A percentile compares a stretch with the other conserved stretches of the same genome.
Evolutionary conservation across 2,888 invertebrate genomes (phyloP).

Genomic region (Germaria angustata): DNA sequence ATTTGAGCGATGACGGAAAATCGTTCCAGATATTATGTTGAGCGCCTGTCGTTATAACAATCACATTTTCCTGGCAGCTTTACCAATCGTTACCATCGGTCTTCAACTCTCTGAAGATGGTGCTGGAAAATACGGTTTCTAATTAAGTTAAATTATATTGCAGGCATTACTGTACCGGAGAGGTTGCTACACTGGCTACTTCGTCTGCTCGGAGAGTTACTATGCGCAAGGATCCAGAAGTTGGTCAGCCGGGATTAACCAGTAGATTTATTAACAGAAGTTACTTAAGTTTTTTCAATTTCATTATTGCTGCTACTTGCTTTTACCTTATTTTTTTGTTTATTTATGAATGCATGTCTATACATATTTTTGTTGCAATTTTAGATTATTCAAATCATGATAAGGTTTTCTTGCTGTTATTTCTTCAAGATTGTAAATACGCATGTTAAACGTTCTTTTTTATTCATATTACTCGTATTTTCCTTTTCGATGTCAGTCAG

Average conservation of each 20-base stretch:
- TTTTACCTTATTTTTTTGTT: neutral
- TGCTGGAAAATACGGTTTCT: too few species aligned
- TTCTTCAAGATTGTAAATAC: constrained; percentile 70
- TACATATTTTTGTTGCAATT: constrained; percentile 33
- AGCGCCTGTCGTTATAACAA: too few species aligned
- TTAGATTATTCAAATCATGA: constrained; percentile 75
- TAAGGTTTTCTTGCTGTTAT: constrained; percentile 69
- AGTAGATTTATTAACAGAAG: neutral
- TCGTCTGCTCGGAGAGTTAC: too few species aligned
- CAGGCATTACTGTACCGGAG: too few species aligned
- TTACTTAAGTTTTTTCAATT: neutral
- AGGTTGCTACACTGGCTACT: too few species aligned
- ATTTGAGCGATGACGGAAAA: too few species aligned
- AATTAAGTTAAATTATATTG: too few species aligned
- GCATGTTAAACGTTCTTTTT: constrained; percentile 71
- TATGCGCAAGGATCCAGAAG: too few species aligned
- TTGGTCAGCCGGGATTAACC: neutral
- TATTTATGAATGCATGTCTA: constrained; percentile 12
- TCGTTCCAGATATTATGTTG: too few species aligned
- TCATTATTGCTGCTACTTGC: neutral
- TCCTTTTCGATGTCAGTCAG: neutral
- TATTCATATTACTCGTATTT: neutral
- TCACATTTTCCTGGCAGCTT: too few species aligned
- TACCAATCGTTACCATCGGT: too few species aligned
- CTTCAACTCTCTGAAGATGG: too few species aligned